phyloP scores from a whole-genome alignment of 2,888 invertebrate genomes.

The Ornithoptera priamus region DNA sequence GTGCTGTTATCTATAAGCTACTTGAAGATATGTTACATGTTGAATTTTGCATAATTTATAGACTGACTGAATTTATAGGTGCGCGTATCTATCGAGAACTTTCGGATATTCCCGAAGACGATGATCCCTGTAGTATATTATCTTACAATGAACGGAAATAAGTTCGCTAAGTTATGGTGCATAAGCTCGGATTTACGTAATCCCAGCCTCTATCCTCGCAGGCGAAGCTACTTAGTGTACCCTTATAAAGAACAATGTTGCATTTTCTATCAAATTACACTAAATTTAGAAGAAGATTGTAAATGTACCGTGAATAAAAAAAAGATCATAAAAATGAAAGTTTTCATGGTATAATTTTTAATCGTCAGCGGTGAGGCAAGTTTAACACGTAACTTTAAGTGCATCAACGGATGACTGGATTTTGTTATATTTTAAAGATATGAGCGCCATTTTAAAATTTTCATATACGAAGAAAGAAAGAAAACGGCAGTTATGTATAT shows the following conservation, averaged over 20 bases:
- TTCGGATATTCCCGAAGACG: conserved; percentile 10
- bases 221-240: conserved; percentile 18
- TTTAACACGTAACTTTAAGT: too few species aligned
- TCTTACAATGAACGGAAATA: conserved; percentile 28
- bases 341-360: too few species aligned
- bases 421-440: too few species aligned
- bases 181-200: conserved; percentile 30
- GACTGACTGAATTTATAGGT: too few species aligned
- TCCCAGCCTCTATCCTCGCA: conserved; percentile 15
- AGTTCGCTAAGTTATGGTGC: conserved; percentile 23
- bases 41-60: neutral
- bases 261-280: conserved; percentile 32
- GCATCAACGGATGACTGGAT: too few species aligned
- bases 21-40: neutral
- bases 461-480: too few species aligned
- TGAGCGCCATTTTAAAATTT: too few species aligned
- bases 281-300: conserved; percentile 32
- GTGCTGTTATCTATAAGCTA: neutral
- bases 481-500: too few species aligned
- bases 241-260: conserved; percentile 32
- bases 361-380: too few species aligned
- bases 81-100: conserved; percentile 1
- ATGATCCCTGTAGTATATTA: conserved; percentile 20
- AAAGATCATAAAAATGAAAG: neutral
- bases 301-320: conserved; percentile 19